Base-by-base conservation (phyloP, 2,113 vertebrate genomes). In the Plestiodon gilberti region DNA sequence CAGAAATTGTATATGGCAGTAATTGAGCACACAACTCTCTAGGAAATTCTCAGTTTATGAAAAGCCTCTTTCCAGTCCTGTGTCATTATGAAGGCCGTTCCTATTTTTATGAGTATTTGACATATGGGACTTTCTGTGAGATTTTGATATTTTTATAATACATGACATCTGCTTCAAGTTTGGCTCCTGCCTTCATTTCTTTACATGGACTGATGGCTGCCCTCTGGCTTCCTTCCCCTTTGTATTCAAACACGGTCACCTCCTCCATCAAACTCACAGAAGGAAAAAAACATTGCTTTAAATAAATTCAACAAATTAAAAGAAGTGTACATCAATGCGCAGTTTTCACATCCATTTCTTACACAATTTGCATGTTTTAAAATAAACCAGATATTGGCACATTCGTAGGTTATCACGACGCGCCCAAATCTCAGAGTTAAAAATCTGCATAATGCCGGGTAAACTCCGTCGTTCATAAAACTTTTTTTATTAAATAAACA, bases 121-220 rank as follows among this genome's bases (percentile, higher is more conserved):
- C 75, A 70, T 57, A 8, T 40, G 84, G 75, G 75, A 78, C 75
- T 57, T 70, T 70, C 84, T 43, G 57, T 20, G 84, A 57, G 18
- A 78, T 11, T 40, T 20, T 85, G 83, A 78, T 85, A 78, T 85
- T 69, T 78, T 78, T 70, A 78, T 78, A 70, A n/a, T 61, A 57
- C 25, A 1, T 43, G 59, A 40, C 75, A 59, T 69, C 76, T 62
- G 84, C 48, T 71, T 79, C 52, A 35, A 4, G 7, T 79, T 57
- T 70, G 55, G 43, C 75, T 69, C 69, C 83, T 78, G 75, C 76
- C 52, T 71, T 40, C 25, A 10, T 33, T n/a, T n/a, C 52, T 30
- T 62, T 22, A 13, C 76, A 59, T 40, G 43, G 33, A 59, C 11
- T 55, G 35, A 79, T 30, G 33, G 48, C 17, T 69, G 74, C 33